phyloP scores from a whole-genome alignment of 2,113 vertebrate genomes.

The Egretta garzetta region DNA sequence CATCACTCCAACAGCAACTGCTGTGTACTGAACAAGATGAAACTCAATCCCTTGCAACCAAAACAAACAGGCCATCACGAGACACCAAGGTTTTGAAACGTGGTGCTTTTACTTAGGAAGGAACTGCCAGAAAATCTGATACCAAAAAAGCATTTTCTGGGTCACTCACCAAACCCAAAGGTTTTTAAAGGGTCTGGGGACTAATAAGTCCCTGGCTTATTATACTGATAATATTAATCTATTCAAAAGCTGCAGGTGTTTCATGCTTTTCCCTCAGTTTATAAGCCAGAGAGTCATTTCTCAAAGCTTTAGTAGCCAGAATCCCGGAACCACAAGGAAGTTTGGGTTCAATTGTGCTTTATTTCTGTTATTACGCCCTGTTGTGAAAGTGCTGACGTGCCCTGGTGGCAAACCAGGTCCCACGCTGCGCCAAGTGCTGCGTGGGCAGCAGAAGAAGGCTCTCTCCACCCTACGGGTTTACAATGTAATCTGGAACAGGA shows the following conservation, averaged over 20 bases:
- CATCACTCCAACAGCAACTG: not conserved
- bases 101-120: not conserved
- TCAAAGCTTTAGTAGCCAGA: not conserved
- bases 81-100: not conserved
- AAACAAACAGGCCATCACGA: slow-evolving; percentile 39
- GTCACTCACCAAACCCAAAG: not conserved
- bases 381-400: not conserved
- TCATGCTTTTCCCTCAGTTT: not conserved
- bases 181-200: not conserved
- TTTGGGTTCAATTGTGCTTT: not conserved
- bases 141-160: not conserved
- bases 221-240: not conserved
- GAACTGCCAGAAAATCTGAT: not conserved
- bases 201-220: not conserved
- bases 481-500: not conserved
- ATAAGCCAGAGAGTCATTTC: not conserved
- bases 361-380: not conserved
- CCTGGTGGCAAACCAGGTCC: not conserved
- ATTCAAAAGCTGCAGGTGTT: not conserved
- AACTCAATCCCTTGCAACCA: not conserved
- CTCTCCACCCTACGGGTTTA: not conserved
- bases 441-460: not conserved
- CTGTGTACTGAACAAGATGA: slow-evolving; percentile 24
- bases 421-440: accelerated
- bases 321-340: not conserved